Conservation (phyloP, 2,113 vertebrate species). For the Dendrocopos noguchii region DNA sequence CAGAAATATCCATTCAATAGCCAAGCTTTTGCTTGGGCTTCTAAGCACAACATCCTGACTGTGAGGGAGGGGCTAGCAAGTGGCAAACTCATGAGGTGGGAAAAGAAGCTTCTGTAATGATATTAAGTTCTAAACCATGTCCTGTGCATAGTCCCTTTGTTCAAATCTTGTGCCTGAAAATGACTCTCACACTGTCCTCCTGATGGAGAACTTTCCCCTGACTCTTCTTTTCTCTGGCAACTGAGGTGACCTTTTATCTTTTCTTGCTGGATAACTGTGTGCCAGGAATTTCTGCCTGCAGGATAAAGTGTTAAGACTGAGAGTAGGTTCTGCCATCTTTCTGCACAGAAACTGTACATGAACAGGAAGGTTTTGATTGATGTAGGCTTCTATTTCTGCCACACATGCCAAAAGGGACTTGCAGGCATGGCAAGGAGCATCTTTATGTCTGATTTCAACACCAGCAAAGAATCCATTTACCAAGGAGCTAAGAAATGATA, state of each 20-base stretch:
- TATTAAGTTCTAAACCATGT: not conserved
- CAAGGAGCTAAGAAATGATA: not conserved
- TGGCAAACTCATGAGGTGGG: not conserved
- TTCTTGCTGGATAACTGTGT: not conserved
- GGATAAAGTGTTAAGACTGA: not conserved
- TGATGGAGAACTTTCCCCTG: not conserved
- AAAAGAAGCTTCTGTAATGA: not conserved
- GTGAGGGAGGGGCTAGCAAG: not conserved
- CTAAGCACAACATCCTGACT: not conserved
- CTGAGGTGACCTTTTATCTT: not conserved
- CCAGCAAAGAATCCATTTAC: not conserved
- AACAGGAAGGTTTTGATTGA: not conserved
- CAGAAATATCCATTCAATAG: not conserved
- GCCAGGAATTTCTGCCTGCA: not conserved
- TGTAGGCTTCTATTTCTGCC: not conserved
- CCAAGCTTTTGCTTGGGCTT: not conserved
- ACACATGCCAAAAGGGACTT: not conserved
- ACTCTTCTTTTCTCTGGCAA: not conserved
- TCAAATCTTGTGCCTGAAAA: not conserved
- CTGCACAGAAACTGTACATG: not conserved
- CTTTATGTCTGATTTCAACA: not conserved
- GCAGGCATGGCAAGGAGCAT: not conserved
- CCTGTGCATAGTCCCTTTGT: not conserved
- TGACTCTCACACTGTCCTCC: not conserved
- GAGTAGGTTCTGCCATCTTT: not conserved